These are phyloP conservation scores for Paratilapia polleni DNA, from an alignment of 2,113 vertebrate genomes.

Conservation along the genomic window DNA sequence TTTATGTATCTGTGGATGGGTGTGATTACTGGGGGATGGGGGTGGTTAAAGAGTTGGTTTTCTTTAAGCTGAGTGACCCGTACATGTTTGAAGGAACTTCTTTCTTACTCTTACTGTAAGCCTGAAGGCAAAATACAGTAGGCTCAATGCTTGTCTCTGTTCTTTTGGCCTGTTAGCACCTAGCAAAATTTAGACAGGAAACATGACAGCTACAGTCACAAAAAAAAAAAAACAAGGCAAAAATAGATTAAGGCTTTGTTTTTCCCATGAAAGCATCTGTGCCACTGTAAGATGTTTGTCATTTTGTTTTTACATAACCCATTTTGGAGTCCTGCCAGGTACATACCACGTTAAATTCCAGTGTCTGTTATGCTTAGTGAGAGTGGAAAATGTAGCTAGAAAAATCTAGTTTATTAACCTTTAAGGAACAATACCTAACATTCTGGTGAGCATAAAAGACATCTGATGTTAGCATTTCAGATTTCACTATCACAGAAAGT, in stretches of 20 bases:
- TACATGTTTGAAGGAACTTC: not conserved
- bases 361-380: not conserved
- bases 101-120: not conserved
- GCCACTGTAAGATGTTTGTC: not conserved
- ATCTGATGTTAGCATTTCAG: not conserved
- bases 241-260: not conserved
- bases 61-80: not conserved
- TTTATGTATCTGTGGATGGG: constrained; percentile 42
- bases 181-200: not conserved
- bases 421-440: not conserved
- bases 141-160: too few species aligned
- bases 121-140: not conserved
- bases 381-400: not conserved
- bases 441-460: not conserved
- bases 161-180: not conserved
- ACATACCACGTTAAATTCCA: not conserved
- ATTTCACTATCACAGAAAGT: not conserved
- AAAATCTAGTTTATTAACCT: not conserved
- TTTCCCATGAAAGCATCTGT: not conserved
- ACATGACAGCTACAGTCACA: not conserved
- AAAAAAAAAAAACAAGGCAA: not conserved
- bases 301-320: not conserved
- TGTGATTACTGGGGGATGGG: not conserved
- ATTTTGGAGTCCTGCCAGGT: not conserved
- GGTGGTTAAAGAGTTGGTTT: not conserved